Percentiles rank a stretch among this genome's conserved stretches.
These are phyloP conservation scores for Plemyria rubiginata DNA, from an alignment of 2,888 invertebrate species.

Conservation along the genomic window DNA sequence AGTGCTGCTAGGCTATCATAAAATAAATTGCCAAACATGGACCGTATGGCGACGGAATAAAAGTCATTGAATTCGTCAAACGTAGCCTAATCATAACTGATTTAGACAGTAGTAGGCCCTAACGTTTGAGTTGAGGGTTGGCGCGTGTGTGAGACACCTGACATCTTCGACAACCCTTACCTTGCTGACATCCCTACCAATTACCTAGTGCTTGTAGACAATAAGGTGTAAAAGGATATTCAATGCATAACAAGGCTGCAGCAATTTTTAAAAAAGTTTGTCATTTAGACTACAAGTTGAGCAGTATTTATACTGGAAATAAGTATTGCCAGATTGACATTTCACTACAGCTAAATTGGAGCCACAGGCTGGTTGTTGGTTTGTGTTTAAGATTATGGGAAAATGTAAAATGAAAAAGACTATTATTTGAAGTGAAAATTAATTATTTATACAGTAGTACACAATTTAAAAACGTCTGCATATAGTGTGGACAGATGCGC, in stretches of 20 bases:
- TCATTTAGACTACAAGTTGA: no score
- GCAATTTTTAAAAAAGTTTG: no score
- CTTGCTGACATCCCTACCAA: constrained; percentile 57
- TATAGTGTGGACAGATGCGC: no score
- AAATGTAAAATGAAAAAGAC: no score
- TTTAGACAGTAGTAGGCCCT: neutral
- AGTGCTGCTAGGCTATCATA: neutral
- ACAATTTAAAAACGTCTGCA: no score
- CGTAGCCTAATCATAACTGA: neutral
- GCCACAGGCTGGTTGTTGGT: no score
- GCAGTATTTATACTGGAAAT: no score
- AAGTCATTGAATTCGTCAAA: neutral
- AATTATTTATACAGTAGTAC: no score
- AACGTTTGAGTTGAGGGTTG: constrained; percentile 62
- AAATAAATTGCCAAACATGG: neutral
- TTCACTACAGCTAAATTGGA: no score
- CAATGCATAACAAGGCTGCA: neutral
- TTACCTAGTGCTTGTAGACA: constrained; percentile 18
- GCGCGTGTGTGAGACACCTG: constrained; percentile 67
- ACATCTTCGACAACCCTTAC: constrained; percentile 75
- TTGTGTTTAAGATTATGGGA: no score
- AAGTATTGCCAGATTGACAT: no score
- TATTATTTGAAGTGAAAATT: no score
- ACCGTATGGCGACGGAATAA: neutral
- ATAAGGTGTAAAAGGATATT: neutral